Evolutionary conservation across 2,113 vertebrate species (phyloP), one percentile per base, ranked within the genome.

Genomic region (Dipodomys ordii): DNA sequence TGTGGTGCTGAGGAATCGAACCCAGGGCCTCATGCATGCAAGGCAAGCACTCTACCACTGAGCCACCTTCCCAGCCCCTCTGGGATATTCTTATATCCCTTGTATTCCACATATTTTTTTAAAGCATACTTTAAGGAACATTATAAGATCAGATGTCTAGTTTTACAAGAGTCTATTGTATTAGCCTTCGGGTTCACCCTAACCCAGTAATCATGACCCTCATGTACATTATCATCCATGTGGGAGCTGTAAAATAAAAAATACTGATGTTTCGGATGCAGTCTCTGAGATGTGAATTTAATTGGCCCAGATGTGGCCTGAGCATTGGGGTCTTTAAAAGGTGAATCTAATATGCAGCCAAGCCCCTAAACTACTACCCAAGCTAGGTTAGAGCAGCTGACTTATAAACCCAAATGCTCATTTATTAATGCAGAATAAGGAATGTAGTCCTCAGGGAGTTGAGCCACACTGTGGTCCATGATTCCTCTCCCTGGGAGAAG

Each of bases 211-310:
- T 84, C 30, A 11, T 27, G 64, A 90, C 71, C 71, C 80, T 19
- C 65, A 8, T 28, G 39, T 85, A 2, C 4, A 11, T 19, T 19
- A 73, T 13, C 19, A 27, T 89, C 3, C 19, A 27, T 19, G 62
- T 35, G 60, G 78, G 27, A 89, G 64, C 69, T 86, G 16, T 46
- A 49, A 68, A 65, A 57, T 60, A 49, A 49, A 53, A 72, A n/a
- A 15, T 15, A 32, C 30, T 78, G 88, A 76, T 30, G 83, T 15
- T 65, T 93, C 60, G 46, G 27, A 57, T 53, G 22, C 0, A 30
- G 83, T 76, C 44, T 39, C 76, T 39, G 80, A 73, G 44, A 91
- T 62, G 49, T 77, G 22, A 53, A 46, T 80, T 93, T 83, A 80
- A 80, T 77, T 86, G 78, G 69, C 67, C 72, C n/a, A 32, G 53